Evolutionary conservation across 2,113 vertebrate species (phyloP).

Genomic region (Parotia lawesii): DNA sequence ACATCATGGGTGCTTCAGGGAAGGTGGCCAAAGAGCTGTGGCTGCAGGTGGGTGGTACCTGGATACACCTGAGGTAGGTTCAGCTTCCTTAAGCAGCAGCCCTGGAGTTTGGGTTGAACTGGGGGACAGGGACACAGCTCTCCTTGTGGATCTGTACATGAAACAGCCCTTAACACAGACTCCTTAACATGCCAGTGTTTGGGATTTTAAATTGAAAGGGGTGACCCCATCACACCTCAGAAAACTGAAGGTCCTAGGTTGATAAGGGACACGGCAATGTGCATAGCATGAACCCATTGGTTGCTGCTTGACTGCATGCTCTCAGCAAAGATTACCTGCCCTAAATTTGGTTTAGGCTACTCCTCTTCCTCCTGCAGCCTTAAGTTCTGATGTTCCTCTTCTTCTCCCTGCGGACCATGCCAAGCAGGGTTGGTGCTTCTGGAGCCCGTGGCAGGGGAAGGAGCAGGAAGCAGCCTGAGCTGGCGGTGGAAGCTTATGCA

Average conservation of each 20-base stretch:
- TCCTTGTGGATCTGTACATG: background rate
- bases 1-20: background rate
- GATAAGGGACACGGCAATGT: too few species aligned
- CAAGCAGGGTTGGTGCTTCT: background rate
- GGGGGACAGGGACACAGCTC: background rate
- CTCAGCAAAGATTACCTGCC: background rate
- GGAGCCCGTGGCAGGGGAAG: background rate
- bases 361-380: background rate
- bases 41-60: background rate
- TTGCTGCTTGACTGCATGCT: background rate
- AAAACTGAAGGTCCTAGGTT: background rate
- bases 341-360: background rate
- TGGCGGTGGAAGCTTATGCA: background rate
- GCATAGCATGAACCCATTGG: background rate
- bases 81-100: background rate
- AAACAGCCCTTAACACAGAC: background rate
- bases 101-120: background rate
- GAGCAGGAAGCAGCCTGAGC: background rate
- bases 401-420: rapidly evolving
- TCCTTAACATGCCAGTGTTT: background rate
- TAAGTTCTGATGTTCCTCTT: background rate
- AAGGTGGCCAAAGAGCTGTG: background rate
- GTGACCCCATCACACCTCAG: background rate
- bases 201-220: background rate
- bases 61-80: background rate